A percentile compares a stretch with the other conserved stretches of the same genome.
These are phyloP conservation scores for Steatornis caripensis DNA, from an alignment of 2,113 vertebrate species.

Conservation along the genomic window DNA sequence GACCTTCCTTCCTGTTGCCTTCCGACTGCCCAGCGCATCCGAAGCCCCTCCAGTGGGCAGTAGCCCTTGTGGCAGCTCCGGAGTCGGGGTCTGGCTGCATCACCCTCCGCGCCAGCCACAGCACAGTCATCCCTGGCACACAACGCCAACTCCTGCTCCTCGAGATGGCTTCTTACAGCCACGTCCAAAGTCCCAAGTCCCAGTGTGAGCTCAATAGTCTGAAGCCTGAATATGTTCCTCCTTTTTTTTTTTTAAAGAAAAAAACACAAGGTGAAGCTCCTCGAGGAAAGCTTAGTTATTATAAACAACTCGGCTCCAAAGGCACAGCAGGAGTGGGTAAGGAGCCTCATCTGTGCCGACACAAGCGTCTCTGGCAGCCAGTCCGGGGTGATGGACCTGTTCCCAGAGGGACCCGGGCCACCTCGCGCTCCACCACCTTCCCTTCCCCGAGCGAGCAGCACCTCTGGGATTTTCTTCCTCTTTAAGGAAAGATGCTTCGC, in stretches of 20 bases:
- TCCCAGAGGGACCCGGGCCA: background rate
- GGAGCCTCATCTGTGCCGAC: background rate
- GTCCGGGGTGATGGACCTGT: background rate
- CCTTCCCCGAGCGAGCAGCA: background rate
- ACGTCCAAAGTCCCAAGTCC: background rate
- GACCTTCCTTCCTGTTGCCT: background rate
- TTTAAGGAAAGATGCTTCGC: background rate
- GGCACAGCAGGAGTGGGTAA: fast-evolving
- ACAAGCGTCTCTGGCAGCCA: background rate
- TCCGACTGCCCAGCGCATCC: background rate
- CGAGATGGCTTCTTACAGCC: background rate
- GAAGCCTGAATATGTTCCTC: background rate
- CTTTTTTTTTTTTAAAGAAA: background rate
- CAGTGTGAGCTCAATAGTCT: fast-evolving
- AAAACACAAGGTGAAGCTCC: background rate
- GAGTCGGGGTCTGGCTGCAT: background rate
- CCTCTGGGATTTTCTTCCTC: background rate
- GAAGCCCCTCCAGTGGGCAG: fast-evolving
- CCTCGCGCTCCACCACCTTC: background rate
- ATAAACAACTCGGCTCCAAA: fast-evolving
- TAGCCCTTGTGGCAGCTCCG: fast-evolving
- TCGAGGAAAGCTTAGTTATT: background rate
- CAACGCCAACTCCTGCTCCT: background rate
- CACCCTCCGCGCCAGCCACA: fast-evolving
- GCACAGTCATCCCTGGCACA: fast-evolving